These are phyloP conservation scores for Clarias pachynema DNA, from an alignment of 2,797 vertebrate species.

Conservation along the genomic window DNA sequence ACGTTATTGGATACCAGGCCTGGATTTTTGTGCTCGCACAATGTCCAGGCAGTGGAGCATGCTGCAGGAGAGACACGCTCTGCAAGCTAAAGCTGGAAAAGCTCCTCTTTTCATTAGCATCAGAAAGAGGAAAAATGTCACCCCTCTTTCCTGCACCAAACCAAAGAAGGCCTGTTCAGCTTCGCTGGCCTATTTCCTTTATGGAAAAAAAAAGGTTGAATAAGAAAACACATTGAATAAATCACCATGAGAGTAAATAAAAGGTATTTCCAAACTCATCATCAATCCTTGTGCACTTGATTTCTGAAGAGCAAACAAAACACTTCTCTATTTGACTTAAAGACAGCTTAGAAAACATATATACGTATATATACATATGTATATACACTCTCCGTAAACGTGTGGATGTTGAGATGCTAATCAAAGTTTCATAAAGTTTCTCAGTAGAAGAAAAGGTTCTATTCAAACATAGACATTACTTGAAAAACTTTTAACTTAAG, in stretches of 20 bases:
- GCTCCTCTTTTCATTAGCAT: constrained; percentile 83
- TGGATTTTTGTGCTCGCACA: constrained; percentile 83
- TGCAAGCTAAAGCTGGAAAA: constrained; percentile 83
- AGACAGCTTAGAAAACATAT: no score
- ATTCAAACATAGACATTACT: neutral
- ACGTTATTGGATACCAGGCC: constrained; percentile 82
- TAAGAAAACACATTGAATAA: constrained; percentile 53
- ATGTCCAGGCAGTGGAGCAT: constrained; percentile 83
- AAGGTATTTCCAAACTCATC: constrained; percentile 38
- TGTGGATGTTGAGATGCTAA: neutral
- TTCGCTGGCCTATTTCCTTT: constrained; percentile 68
- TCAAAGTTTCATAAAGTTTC: neutral
- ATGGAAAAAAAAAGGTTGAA: constrained; percentile 41
- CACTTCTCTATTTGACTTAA: neutral
- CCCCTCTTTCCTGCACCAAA: constrained; percentile 68
- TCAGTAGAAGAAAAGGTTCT: neutral
- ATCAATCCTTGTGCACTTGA: constrained; percentile 5
- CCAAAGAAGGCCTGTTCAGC: constrained; percentile 72
- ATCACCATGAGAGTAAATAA: constrained; percentile 40
- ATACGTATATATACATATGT: no score
- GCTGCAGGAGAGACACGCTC: constrained; percentile 82
- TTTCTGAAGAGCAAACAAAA: constrained; percentile 21
- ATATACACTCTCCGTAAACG: no score
- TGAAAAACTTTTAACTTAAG: neutral
- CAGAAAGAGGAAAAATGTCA: constrained; percentile 70